Evolutionary conservation across 1,140 invertebrate genomes (phyloP).

Genomic region (Watersipora subatra): DNA sequence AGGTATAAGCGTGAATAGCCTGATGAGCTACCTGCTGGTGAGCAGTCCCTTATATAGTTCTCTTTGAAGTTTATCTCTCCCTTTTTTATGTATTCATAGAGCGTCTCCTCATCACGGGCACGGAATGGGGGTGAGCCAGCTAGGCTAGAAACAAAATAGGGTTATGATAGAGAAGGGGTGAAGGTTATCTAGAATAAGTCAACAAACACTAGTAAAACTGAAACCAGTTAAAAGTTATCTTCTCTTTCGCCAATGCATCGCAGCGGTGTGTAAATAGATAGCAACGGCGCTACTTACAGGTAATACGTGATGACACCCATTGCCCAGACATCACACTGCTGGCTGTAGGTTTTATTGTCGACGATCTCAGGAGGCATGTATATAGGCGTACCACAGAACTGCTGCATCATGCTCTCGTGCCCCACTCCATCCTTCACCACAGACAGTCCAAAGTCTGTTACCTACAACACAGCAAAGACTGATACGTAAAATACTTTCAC

Average conservation of each 20-base stretch:
- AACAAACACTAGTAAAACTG: too few species aligned
- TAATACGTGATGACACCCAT: slow-evolving; percentile 47
- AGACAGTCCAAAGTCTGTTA: slow-evolving; percentile 49
- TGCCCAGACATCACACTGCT: slow-evolving; percentile 49
- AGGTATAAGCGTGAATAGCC: too few species aligned
- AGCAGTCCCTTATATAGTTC: slow-evolving; percentile 5
- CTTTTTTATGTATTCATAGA: slow-evolving; percentile 28
- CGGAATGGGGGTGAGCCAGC: slow-evolving; percentile 28
- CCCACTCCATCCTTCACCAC: slow-evolving; percentile 44
- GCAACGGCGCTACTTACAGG: slow-evolving; percentile 31
- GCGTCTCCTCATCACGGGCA: slow-evolving; percentile 21
- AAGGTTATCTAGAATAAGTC: too few species aligned
- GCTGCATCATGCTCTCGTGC: slow-evolving; percentile 45
- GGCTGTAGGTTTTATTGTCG: slow-evolving; percentile 45
- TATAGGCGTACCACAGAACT: slow-evolving; percentile 47
- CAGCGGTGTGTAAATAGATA: too few species aligned
- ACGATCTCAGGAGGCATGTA: slow-evolving; percentile 52
- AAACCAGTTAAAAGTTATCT: too few species aligned
- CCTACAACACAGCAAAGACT: slow-evolving; percentile 35
- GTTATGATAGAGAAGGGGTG: too few species aligned
- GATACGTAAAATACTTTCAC: too few species aligned
- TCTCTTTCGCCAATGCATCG: too few species aligned
- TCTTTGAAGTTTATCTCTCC: slow-evolving; percentile 24
- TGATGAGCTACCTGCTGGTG: background rate
- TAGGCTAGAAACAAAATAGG: slow-evolving; percentile 21